Percentiles rank a stretch among this genome's conserved stretches.
Evolutionary conservation across 2,888 invertebrate species (phyloP).

Genomic region (Sepioteuthis lessoniana): DNA sequence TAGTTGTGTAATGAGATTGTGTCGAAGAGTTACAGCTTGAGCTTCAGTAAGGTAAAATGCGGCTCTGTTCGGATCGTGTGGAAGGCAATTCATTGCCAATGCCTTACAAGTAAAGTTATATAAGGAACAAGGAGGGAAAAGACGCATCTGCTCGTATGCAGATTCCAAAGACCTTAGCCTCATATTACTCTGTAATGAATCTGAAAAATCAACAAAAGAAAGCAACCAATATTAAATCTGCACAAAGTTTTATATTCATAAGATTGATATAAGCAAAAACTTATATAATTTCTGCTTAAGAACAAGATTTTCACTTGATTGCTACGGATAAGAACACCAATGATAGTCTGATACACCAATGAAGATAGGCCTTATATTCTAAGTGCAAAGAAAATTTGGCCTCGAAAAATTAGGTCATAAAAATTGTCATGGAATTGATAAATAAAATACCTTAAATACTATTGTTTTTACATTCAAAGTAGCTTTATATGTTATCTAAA

Average conservation of each 20-base stretch:
- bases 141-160: constrained; percentile 59
- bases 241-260: neutral
- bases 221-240: neutral
- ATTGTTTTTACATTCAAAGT: too few species aligned
- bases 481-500: too few species aligned
- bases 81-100: constrained; percentile 60
- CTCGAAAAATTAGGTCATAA: too few species aligned
- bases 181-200: neutral
- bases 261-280: too few species aligned
- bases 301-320: too few species aligned
- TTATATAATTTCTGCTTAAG: too few species aligned
- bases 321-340: too few species aligned
- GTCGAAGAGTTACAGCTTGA: constrained; percentile 69
- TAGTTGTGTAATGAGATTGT: constrained; percentile 62
- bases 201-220: neutral
- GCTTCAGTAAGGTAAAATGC: constrained; percentile 70
- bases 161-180: constrained; percentile 55
- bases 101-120: constrained; percentile 66
- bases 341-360: too few species aligned
- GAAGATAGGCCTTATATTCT: too few species aligned
- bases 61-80: constrained; percentile 55
- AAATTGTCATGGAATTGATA: too few species aligned
- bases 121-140: constrained; percentile 63
- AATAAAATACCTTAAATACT: too few species aligned
- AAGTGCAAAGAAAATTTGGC: too few species aligned